phyloP scores from a whole-genome alignment of 2,888 invertebrate genomes.

The Rugalucina vietnamica region DNA sequence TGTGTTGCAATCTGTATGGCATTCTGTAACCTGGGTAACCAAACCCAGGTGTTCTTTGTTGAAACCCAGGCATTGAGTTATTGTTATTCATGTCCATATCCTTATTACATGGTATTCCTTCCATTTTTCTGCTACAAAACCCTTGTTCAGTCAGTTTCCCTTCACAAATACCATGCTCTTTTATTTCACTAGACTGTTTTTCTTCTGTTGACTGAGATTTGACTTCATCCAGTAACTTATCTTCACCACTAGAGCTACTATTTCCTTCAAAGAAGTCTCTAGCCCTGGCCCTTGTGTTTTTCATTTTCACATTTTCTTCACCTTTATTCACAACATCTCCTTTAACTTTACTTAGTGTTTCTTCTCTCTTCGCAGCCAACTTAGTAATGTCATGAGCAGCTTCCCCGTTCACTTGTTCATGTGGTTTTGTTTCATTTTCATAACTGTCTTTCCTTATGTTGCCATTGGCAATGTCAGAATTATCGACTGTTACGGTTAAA shows the following conservation, averaged over 20 bases:
- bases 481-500: too few relatives aligned
- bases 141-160: neutral
- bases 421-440: too few relatives aligned
- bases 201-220: neutral
- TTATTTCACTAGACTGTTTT: neutral
- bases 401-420: too few relatives aligned
- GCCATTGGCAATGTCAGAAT: too few relatives aligned
- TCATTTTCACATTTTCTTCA: neutral
- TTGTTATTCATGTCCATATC: neutral
- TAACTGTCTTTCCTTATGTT: too few relatives aligned
- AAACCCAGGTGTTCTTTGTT: neutral
- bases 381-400: neutral
- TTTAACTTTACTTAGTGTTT: neutral
- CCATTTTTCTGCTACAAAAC: neutral
- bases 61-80: neutral
- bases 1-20: neutral
- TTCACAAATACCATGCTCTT: neutral
- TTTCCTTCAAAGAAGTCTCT: neutral
- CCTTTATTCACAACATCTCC: neutral
- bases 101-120: neutral
- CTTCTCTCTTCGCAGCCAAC: neutral
- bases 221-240: neutral
- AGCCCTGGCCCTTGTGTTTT: neutral
- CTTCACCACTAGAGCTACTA: neutral
- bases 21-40: neutral